Percentiles rank a stretch among this genome's conserved stretches.
Evolutionary conservation across 2,888 invertebrate species (phyloP).

Genomic region (Nasonovia ribisnigri): DNA sequence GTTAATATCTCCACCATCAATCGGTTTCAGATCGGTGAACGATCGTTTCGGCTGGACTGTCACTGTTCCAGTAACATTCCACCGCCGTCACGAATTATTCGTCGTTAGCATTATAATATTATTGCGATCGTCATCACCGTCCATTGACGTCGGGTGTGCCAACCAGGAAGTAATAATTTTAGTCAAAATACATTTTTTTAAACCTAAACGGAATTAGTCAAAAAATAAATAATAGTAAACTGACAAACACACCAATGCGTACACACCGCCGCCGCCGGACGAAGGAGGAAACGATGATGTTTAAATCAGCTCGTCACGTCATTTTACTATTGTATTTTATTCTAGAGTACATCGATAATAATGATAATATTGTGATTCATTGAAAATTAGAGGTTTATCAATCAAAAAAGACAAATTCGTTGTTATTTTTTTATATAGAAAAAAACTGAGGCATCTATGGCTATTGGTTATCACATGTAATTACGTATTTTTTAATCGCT

Average conservation of each 20-base stretch:
- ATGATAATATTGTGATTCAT: neutral
- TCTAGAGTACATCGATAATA: neutral
- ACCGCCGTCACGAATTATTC: neutral
- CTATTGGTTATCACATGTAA: neutral
- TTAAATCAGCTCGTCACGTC: neutral
- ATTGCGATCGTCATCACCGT: neutral
- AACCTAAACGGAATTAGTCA: neutral
- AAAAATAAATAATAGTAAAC: neutral
- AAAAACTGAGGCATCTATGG: neutral
- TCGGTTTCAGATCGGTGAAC: conserved; percentile 45
- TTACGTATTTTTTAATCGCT: neutral
- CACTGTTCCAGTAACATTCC: neutral
- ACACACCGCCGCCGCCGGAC: neutral
- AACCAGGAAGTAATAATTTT: conserved; percentile 14
- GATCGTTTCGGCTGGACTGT: conserved; percentile 18
- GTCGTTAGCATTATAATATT: neutral
- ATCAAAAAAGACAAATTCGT: neutral
- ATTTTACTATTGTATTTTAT: neutral
- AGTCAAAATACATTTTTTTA: neutral
- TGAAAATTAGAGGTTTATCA: neutral
- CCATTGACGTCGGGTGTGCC: neutral
- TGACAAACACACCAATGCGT: neutral
- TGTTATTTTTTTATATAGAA: neutral
- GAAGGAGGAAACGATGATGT: neutral
- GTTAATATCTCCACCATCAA: conserved; percentile 33